A percentile compares a stretch with the other conserved stretches of the same genome.
phyloP scores from a whole-genome alignment of 2,888 invertebrate species.

The Spilosoma lubricipeda region DNA sequence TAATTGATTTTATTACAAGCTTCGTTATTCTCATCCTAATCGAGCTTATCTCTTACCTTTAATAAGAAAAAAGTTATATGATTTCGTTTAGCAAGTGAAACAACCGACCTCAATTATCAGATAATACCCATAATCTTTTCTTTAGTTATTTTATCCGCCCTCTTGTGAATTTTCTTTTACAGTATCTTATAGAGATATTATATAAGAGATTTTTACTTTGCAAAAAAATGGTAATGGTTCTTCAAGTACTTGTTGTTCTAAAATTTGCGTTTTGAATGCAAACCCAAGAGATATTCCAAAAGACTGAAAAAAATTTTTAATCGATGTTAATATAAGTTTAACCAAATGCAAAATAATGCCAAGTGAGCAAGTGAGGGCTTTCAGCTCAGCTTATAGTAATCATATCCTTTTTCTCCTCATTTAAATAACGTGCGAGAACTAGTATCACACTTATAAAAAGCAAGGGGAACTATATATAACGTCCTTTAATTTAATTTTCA shows the following conservation, averaged over 20 bases:
- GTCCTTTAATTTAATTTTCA: constrained; percentile 48
- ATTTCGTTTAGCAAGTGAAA: no score
- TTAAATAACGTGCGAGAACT: background rate
- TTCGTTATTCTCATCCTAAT: background rate
- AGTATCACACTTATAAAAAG: background rate
- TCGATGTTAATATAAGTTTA: background rate
- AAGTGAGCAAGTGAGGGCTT: background rate
- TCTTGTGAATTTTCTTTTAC: no score
- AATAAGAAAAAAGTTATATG: background rate
- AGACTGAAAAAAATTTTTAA: background rate
- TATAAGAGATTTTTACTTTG: background rate
- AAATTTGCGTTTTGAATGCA: background rate
- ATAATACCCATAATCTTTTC: background rate
- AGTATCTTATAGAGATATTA: background rate
- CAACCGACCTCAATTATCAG: background rate
- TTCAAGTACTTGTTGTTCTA: background rate
- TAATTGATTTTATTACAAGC: constrained; percentile 48
- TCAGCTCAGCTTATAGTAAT: background rate
- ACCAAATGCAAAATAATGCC: background rate
- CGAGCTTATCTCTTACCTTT: background rate
- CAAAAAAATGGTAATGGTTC: background rate
- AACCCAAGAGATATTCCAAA: background rate
- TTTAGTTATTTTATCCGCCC: background rate
- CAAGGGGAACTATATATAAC: background rate
- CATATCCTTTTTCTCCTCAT: background rate